phyloP scores from a whole-genome alignment of 2,888 invertebrate genomes.

The Leptinotarsa tumamoca region DNA sequence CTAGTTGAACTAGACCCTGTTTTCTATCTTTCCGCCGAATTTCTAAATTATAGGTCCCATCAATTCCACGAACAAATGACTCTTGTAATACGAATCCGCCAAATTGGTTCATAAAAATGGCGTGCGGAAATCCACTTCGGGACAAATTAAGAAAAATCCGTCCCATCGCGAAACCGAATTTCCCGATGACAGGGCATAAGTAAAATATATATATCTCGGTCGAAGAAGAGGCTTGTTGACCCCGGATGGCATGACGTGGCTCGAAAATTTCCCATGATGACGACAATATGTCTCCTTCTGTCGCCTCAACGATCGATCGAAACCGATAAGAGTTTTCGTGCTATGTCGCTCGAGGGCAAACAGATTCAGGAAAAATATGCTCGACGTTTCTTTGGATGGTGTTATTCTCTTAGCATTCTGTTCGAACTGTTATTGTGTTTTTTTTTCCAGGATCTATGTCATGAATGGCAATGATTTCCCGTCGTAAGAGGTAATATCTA shows the following conservation, averaged over 20 bases:
- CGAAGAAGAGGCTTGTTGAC: slow-evolving; percentile 24
- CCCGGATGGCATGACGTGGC: slow-evolving; percentile 47
- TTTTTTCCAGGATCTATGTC: neutral
- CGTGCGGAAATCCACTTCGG: slow-evolving; percentile 23
- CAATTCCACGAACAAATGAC: neutral
- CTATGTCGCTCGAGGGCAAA: slow-evolving; percentile 2
- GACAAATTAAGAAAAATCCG: slow-evolving; percentile 21
- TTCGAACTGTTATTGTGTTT: neutral
- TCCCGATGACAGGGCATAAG: slow-evolving; percentile 22
- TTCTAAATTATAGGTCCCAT: slow-evolving; percentile 17
- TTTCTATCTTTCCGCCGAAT: no score
- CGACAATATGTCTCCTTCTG: slow-evolving; percentile 33
- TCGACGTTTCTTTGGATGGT: neutral
- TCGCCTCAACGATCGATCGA: slow-evolving; percentile 14
- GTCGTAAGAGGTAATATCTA: neutral
- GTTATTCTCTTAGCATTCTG: neutral
- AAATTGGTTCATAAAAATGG: slow-evolving; percentile 21
- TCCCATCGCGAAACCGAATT: slow-evolving; percentile 24
- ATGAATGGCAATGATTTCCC: neutral
- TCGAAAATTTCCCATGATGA: slow-evolving; percentile 50
- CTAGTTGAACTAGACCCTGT: no score
- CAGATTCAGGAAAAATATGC: neutral
- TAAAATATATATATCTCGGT: slow-evolving; percentile 12
- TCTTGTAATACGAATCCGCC: neutral
- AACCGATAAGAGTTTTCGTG: slow-evolving; percentile 21